Base-by-base conservation (phyloP, 2,113 vertebrate genomes). In the Trogon melanurus region DNA sequence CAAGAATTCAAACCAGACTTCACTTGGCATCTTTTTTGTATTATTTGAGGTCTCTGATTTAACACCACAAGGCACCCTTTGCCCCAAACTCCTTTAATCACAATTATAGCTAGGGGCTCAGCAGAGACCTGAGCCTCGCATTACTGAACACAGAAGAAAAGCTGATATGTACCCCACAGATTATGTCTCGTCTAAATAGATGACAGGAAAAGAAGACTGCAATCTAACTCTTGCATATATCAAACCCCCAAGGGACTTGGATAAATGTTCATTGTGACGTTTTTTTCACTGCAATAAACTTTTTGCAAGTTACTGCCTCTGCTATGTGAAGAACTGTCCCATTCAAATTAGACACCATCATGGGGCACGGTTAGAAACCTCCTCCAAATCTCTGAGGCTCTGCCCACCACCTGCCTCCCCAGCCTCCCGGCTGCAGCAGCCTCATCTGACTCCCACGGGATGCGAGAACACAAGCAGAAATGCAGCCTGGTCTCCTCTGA, bases 1-100 rank as follows among this genome's bases (percentile, higher is more conserved):
- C 53, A 45, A 71, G 65, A 94, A 91, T 91, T 86, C 76, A 78
- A 94, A 89, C 48, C 73, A 96, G 90, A 79, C 72, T 57, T 84
- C 72, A 45, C 20, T 91, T 60, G 4, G 13, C 79, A 78, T 92
- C 88, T 95, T 96, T 83, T 95, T 95, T 85, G 72, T 79, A 45
- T 92, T 97, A 75, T 88, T 89, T 95, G 91, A 57, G 93, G 91
- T 93, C 70, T 92, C 92, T 89, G 83, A 70, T 53, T 92, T 84
- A 84, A 89, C 88, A 96, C 86, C 65, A 87, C 76, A 91, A 95
- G 79, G 76, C 72, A 95, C 27, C 16, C 83, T 79, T 93, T 94
- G 73, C 78, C 80, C 85, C 72, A 81, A 22, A 90, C 36, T 81
- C 48, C 69, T 95, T 94, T 86, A 93, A 95, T 92, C 75, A 94